Evolutionary conservation across 2,113 vertebrate species (phyloP).

Genomic region (Hippopotamus amphibius): DNA sequence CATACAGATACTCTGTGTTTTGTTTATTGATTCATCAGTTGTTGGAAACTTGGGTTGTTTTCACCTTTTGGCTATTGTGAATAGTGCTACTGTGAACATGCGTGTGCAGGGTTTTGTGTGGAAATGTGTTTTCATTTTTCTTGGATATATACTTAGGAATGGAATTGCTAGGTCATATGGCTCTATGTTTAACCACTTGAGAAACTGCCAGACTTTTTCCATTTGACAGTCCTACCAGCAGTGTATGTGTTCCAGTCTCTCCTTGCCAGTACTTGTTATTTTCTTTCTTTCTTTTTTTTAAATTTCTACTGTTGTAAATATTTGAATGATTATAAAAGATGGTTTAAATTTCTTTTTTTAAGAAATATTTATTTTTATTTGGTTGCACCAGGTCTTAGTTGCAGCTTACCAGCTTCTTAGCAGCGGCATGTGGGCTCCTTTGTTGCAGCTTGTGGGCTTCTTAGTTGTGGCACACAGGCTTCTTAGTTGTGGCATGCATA

Average conservation of each 20-base stretch:
- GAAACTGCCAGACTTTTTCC: constrained; percentile 8
- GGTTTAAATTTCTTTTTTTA: neutral
- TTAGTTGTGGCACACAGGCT: too few species aligned
- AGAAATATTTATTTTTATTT: neutral
- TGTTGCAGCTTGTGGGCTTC: neutral
- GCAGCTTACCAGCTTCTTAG: neutral
- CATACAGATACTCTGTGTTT: neutral
- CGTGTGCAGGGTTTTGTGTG: neutral
- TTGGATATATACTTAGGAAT: neutral
- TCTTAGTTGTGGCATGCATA: neutral
- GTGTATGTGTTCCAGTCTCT: neutral
- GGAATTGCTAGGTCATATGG: neutral
- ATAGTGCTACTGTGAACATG: neutral
- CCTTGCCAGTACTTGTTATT: neutral
- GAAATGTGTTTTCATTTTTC: neutral
- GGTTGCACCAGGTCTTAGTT: neutral
- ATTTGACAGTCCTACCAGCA: neutral
- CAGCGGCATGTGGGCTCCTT: neutral
- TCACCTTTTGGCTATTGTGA: neutral
- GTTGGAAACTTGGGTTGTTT: neutral
- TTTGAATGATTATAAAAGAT: too few species aligned
- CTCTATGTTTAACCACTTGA: neutral
- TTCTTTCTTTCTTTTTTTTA: neutral
- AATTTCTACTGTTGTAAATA: too few species aligned
- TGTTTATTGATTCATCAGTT: neutral